Percentiles rank a stretch among this genome's conserved stretches.
These are phyloP conservation scores for Natrix natrix DNA, from an alignment of 2,797 vertebrate genomes.

Conservation along the genomic window DNA sequence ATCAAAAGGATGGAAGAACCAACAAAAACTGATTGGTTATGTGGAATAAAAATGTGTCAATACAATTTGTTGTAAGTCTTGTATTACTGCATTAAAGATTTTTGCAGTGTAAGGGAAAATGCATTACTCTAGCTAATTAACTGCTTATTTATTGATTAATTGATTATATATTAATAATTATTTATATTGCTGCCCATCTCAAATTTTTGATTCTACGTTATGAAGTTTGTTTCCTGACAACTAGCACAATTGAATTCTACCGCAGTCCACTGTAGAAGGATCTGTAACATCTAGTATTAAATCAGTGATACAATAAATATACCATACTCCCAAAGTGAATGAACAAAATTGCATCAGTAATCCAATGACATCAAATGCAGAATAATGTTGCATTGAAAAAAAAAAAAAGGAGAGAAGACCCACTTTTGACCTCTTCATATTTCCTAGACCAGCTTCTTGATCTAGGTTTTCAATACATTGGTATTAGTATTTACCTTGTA, in stretches of 20 bases:
- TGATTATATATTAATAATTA: neutral
- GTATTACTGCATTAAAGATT: neutral
- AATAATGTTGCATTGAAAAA: neutral
- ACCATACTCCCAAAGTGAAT: neutral
- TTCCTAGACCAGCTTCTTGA: neutral
- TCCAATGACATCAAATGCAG: neutral
- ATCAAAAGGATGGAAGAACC: neutral
- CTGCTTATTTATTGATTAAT: neutral
- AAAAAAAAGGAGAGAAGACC: neutral
- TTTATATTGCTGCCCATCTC: neutral
- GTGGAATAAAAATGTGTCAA: slow-evolving; percentile 13
- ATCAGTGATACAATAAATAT: neutral
- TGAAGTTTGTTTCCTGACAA: neutral
- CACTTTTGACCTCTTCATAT: neutral
- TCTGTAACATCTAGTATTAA: neutral
- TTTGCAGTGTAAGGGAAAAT: neutral
- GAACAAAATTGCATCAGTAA: neutral
- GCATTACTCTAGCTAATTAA: neutral
- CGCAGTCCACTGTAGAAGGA: neutral
- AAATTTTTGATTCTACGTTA: neutral
- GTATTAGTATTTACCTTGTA: neutral
- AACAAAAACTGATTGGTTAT: neutral
- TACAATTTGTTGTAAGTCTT: neutral
- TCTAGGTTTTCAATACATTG: neutral
- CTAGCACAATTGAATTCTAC: neutral